These are phyloP conservation scores for Phyllopteryx taeniolatus DNA, from an alignment of 2,113 vertebrate species.

Conservation along the genomic window DNA sequence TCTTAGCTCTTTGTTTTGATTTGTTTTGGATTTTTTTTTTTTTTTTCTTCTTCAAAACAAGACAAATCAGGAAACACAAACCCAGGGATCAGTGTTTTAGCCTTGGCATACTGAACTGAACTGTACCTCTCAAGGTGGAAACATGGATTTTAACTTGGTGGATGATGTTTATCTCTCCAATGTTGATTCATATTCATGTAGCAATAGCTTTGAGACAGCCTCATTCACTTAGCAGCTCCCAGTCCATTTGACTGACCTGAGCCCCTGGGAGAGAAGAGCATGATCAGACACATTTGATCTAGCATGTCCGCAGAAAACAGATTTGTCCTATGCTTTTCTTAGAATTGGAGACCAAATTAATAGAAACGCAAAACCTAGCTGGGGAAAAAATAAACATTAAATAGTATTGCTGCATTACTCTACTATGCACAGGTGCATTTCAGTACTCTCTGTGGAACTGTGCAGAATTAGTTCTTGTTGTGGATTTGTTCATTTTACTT, in stretches of 20 bases:
- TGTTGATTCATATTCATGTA: neutral
- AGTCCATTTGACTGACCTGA: constrained; percentile 56
- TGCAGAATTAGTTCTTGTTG: constrained; percentile 56
- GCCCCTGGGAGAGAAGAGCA: constrained; percentile 56
- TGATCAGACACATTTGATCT: constrained; percentile 41
- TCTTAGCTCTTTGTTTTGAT: neutral
- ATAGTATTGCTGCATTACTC: constrained; percentile 58
- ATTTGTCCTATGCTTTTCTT: constrained; percentile 26
- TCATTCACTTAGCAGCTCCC: constrained; percentile 70
- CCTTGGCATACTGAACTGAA: neutral
- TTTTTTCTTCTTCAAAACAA: neutral
- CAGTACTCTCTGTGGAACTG: constrained; percentile 59
- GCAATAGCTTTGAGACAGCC: constrained; percentile 41
- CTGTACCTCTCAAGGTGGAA: neutral
- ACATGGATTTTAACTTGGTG: neutral
- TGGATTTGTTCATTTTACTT: constrained; percentile 57
- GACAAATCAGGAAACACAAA: neutral
- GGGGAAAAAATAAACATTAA: constrained; percentile 52
- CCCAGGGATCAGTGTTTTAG: neutral
- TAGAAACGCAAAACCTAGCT: constrained; percentile 42
- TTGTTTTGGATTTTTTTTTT: neutral
- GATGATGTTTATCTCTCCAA: constrained; percentile 13
- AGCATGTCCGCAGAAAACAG: constrained; percentile 22
- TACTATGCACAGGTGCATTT: constrained; percentile 65
- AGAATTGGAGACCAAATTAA: constrained; percentile 42